Base-by-base conservation (phyloP, 1,140 invertebrate species). In the Hirudo medicinalis region DNA sequence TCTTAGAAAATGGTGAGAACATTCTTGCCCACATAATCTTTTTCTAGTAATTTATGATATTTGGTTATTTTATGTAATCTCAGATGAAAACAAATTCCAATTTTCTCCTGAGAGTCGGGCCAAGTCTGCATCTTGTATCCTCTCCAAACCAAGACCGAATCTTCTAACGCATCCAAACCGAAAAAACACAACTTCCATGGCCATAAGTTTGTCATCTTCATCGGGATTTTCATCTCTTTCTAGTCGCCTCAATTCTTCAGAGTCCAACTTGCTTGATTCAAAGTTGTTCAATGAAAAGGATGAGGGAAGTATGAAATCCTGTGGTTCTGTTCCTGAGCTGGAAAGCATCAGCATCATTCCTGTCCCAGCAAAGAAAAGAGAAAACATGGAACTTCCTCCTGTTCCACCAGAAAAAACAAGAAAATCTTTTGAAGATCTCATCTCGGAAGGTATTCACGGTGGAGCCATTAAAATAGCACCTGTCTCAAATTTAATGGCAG, bases 1-100 rank as follows among this genome's bases (percentile, higher is more conserved):
- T 70, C 11, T 15, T 49, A 19, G 69, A 70, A 54, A 70, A 70
- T 70, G 69, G 69, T 70, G 4, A 27, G 60, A 49, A 49, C 43
- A 49, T 49, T 49, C 19, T 63, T 32, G 29, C 29, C 19, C 19
- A 36, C 32, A 63, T 25, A 25, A 63, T 11, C 29, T 2, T 63
- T 8, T 13, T 63, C 1, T n/a, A 13, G 29, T 63, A 63, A 63
- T 63, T 25, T 63, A 25, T 63, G 57, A 19, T 32, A 15, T 15
- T 63, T 13, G 17, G 1, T 49, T 49, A 49, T 49, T 8, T 49
- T 49, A 49, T 49, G 13, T 36, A 36, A 49, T 5, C 29, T 25
- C 57, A 63, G 57, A 63, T 63, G 57, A 63, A 32, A 63, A 15
- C 57, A 63, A 63, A 63, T 63, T 63, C 8, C 3, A 63, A 25